These are phyloP conservation scores for Eustalomyia histrio DNA, from an alignment of 2,888 invertebrate genomes.

Conservation along the genomic window DNA sequence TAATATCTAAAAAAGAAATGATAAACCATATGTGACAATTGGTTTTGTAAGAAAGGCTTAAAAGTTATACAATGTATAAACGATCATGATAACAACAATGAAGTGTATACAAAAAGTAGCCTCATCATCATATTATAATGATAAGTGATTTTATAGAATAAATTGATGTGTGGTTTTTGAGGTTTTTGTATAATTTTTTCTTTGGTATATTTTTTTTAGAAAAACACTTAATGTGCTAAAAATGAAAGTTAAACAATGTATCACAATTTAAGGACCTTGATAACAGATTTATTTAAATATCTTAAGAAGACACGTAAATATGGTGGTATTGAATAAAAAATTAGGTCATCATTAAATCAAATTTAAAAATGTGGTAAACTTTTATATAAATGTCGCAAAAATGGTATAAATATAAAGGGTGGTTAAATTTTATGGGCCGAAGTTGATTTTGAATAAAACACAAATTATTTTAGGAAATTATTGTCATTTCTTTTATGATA, in stretches of 20 bases:
- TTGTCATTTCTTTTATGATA: no score
- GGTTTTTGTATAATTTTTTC: constrained; percentile 14
- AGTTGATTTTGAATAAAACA: no score
- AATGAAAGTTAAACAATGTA: constrained; percentile 61
- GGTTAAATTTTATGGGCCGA: no score
- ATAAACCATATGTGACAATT: constrained; percentile 56
- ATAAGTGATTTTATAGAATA: constrained; percentile 34
- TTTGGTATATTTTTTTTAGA: not conserved
- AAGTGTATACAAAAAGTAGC: constrained; percentile 7
- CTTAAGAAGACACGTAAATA: constrained; percentile 10
- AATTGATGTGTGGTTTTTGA: constrained; percentile 44
- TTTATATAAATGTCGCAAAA: constrained; percentile 24
- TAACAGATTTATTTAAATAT: constrained; percentile 59
- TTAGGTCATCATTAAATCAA: constrained; percentile 51
- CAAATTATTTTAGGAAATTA: no score
- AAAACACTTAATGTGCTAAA: constrained; percentile 46
- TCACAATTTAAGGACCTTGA: constrained; percentile 60
- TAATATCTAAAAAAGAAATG: not conserved
- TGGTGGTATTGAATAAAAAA: constrained; percentile 24
- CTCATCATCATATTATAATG: constrained; percentile 28
- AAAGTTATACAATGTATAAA: constrained; percentile 18
- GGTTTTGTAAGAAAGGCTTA: constrained; percentile 19
- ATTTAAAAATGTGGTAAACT: constrained; percentile 35
- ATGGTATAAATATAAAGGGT: no score
- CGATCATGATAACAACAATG: not conserved